Evolutionary conservation across 2,797 vertebrate genomes (phyloP).

Genomic region (Balearica regulorum): DNA sequence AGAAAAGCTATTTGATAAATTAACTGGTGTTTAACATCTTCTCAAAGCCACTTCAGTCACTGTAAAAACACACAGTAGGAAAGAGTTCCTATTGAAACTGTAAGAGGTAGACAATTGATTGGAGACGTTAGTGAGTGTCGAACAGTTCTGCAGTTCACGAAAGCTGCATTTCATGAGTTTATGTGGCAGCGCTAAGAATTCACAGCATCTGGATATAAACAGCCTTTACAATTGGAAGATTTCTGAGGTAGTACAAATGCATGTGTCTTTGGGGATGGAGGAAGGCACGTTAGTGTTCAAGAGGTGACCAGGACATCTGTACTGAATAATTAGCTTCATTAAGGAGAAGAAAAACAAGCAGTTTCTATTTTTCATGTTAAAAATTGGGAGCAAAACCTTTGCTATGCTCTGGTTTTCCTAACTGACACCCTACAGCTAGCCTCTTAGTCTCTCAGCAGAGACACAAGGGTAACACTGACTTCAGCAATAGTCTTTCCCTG

Average conservation of each 20-base stretch:
- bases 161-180: not conserved
- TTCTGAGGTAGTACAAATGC: not conserved
- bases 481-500: not conserved
- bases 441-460: not conserved
- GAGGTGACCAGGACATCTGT: not conserved
- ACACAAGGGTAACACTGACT: not conserved
- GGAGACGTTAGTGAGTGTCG: not conserved
- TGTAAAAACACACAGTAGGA: not conserved
- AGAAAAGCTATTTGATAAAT: not conserved
- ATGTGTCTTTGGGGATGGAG: not conserved
- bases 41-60: not conserved
- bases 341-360: not conserved
- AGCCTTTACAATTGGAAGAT: not conserved
- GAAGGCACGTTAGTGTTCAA: not conserved
- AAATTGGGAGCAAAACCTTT: constrained; percentile 5
- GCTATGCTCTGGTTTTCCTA: not conserved
- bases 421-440: not conserved
- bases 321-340: not conserved
- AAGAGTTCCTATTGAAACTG: not conserved
- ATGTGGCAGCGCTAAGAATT: not conserved
- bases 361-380: not conserved
- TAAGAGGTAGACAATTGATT: not conserved
- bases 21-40: not conserved
- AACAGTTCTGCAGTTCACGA: not conserved
- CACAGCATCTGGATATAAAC: not conserved